Evolutionary conservation across 2,888 invertebrate genomes (phyloP).

Genomic region (Eupithecia tripunctaria): DNA sequence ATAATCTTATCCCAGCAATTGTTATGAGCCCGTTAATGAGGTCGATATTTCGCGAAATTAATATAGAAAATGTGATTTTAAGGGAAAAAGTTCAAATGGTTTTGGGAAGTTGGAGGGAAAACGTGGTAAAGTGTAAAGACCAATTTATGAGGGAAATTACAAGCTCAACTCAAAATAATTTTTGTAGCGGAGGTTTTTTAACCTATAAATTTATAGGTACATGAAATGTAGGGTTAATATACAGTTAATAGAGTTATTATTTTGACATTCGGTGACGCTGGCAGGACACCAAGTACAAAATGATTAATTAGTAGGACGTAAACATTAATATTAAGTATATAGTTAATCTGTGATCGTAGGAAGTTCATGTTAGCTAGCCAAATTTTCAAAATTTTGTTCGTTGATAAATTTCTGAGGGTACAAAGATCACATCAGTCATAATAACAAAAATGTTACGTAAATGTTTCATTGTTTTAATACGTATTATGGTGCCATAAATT

Average conservation of each 20-base stretch:
- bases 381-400: too few relatives aligned
- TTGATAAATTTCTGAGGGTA: too few relatives aligned
- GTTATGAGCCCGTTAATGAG: conserved; percentile 30
- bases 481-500: too few relatives aligned
- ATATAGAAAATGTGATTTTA: conserved; percentile 28
- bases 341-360: too few relatives aligned
- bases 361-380: too few relatives aligned
- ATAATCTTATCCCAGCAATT: conserved; percentile 26
- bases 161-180: background rate
- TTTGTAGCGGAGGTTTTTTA: background rate
- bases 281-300: background rate
- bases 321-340: too few relatives aligned
- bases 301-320: background rate
- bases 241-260: background rate
- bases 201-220: background rate
- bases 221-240: too few relatives aligned
- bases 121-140: conserved; percentile 6
- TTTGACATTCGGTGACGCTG: background rate
- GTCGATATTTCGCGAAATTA: conserved; percentile 31
- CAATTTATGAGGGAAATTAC: background rate
- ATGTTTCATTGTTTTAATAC: too few relatives aligned
- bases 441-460: too few relatives aligned
- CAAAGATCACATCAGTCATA: too few relatives aligned
- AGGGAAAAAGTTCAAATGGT: conserved; percentile 8
- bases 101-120: background rate